Conservation (phyloP, 2,888 invertebrate species). For the Galeopsomyia nigrocyanea region DNA sequence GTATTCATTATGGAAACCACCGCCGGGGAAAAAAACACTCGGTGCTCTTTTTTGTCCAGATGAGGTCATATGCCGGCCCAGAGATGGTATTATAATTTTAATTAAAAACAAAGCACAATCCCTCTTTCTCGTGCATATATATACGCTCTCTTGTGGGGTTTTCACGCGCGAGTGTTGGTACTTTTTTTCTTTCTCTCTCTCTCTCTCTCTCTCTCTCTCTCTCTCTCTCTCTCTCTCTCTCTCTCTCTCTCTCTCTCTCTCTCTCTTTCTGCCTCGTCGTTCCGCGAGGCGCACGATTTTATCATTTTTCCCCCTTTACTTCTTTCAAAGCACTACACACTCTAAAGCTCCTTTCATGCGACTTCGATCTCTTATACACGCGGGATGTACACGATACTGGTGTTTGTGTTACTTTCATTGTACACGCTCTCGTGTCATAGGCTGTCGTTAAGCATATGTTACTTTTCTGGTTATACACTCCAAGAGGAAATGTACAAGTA, state of each 20-base stretch:
- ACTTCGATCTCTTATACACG: constrained; percentile 27
- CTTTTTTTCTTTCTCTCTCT: too few relatives aligned
- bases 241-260: constrained; percentile 3
- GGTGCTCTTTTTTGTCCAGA: constrained; percentile 35
- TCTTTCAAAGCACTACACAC: constrained; percentile 36
- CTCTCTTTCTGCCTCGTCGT: constrained; percentile 3
- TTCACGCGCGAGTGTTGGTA: background rate
- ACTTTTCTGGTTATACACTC: too few relatives aligned
- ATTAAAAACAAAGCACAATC: constrained; percentile 45
- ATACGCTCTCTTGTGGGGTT: constrained; percentile 1
- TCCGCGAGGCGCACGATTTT: constrained; percentile 16
- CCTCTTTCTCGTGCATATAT: background rate
- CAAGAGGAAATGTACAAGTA: too few relatives aligned
- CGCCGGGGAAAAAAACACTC: constrained; percentile 20
- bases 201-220: too few relatives aligned
- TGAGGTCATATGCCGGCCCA: constrained; percentile 31
- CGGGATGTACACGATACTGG: constrained; percentile 25
- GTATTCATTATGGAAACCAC: constrained; percentile 28
- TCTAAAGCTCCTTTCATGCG: constrained; percentile 32
- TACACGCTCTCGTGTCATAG: constrained; percentile 3
- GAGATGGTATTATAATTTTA: constrained; percentile 50
- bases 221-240: constrained; percentile 1
- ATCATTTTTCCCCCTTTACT: constrained; percentile 21
- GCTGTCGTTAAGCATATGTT: background rate
- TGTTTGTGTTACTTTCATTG: constrained; percentile 47